Evolutionary conservation across 2,888 invertebrate genomes (phyloP).

Genomic region (Apotomis betuletana): DNA sequence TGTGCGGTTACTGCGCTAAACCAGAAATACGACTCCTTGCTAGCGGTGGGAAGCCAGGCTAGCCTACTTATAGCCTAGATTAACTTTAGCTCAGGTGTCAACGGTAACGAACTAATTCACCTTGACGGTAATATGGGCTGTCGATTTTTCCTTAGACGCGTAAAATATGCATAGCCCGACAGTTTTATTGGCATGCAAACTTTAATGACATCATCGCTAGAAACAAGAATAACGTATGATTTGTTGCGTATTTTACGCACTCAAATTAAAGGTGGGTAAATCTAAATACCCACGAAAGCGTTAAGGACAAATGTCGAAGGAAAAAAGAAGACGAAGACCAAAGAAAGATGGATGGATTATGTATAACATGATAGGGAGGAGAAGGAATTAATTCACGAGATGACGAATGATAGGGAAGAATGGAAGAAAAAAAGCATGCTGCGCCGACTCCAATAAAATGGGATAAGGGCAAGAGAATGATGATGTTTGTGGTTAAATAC

Average conservation of each 20-base stretch:
- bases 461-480: too few relatives aligned
- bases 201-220: conserved; percentile 22
- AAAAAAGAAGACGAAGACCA: too few relatives aligned
- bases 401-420: too few relatives aligned
- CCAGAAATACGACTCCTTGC: conserved; percentile 46
- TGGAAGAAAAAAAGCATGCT: too few relatives aligned
- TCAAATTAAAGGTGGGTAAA: too few relatives aligned
- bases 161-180: conserved; percentile 37
- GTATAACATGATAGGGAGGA: too few relatives aligned
- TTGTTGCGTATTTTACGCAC: conserved; percentile 7
- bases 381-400: too few relatives aligned
- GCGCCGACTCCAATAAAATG: too few relatives aligned
- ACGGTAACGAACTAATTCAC: conserved; percentile 51
- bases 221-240: conserved; percentile 5
- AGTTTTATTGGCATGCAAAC: conserved; percentile 17
- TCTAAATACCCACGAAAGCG: too few relatives aligned
- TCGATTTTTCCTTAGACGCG: conserved; percentile 31
- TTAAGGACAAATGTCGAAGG: too few relatives aligned
- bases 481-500: too few relatives aligned
- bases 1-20: conserved; percentile 45
- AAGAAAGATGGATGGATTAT: too few relatives aligned
- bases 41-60: conserved; percentile 34
- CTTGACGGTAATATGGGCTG: conserved; percentile 49
- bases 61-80: conserved; percentile 29
- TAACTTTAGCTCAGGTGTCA: conserved; percentile 35